phyloP scores from a whole-genome alignment of 1,140 invertebrate genomes.

The Tetramorium simillimum region DNA sequence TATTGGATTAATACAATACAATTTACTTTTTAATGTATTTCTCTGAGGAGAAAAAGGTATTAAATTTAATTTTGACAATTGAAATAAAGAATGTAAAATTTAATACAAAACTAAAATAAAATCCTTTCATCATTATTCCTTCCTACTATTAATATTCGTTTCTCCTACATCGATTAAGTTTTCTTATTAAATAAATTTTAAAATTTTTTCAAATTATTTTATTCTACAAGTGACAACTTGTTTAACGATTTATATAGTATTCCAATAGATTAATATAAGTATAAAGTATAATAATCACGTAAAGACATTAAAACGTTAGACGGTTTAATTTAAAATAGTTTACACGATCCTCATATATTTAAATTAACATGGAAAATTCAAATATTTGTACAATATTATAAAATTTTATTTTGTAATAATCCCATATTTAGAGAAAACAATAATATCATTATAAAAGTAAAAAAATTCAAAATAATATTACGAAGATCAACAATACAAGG shows the following conservation, averaged over 20 bases:
- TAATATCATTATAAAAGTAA: not conserved
- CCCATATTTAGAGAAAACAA: not conserved
- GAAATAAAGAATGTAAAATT: not conserved
- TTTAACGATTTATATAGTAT: not conserved
- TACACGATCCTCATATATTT: constrained; percentile 13
- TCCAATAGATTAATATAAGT: constrained; percentile 23
- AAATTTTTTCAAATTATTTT: not conserved
- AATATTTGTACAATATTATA: not conserved
- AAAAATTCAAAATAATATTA: not conserved
- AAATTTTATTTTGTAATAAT: not conserved
- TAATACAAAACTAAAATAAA: not conserved
- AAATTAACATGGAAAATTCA: not conserved
- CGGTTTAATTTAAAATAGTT: constrained; percentile 36
- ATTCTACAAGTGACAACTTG: not conserved
- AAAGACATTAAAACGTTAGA: not conserved
- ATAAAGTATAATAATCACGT: not conserved
- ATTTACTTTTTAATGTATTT: not conserved
- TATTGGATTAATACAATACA: constrained; percentile 2
- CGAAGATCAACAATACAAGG: not conserved
- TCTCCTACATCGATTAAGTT: not conserved
- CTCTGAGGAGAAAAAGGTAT: not conserved
- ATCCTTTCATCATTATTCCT: not conserved
- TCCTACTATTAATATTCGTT: not conserved
- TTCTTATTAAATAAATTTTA: not conserved
- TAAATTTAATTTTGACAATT: not conserved